Percentiles rank a stretch among this genome's conserved stretches.
Evolutionary conservation across 2,113 vertebrate species (phyloP).

Genomic region (Amazona guildingii): DNA sequence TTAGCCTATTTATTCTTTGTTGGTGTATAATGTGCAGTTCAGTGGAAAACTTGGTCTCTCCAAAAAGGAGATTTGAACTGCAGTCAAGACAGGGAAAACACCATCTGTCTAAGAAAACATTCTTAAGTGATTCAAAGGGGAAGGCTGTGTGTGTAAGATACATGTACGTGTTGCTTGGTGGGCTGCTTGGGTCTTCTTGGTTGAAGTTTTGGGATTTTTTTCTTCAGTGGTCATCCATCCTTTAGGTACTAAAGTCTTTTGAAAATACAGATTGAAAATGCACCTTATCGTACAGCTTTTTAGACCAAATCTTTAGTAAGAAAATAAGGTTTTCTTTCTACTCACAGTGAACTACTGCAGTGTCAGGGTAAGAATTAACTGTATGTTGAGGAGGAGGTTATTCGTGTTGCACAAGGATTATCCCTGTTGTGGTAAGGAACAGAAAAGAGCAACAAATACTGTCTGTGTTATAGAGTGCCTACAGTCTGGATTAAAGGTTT

Average conservation of each 20-base stretch:
- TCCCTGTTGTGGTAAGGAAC: not conserved
- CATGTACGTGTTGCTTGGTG: not conserved
- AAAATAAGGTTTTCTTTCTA: not conserved
- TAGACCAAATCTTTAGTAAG: not conserved
- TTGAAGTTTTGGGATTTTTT: not conserved
- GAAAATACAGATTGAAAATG: not conserved
- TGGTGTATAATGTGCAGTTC: constrained; percentile 62
- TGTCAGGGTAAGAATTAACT: not conserved
- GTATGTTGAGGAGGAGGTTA: not conserved
- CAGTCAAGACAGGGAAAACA: constrained; percentile 64
- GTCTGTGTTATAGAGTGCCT: constrained; percentile 15
- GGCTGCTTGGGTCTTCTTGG: not conserved
- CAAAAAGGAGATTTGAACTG: constrained; percentile 53
- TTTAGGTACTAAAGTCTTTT: not conserved
- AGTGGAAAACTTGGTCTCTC: constrained; percentile 61
- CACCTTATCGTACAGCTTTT: not conserved
- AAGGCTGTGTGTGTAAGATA: not conserved
- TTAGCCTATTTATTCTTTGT: constrained; percentile 67
- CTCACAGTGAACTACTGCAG: not conserved
- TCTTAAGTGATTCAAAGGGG: constrained; percentile 9
- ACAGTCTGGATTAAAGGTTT: not conserved
- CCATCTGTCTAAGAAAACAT: constrained; percentile 57
- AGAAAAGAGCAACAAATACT: constrained; percentile 19
- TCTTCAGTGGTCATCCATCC: not conserved
- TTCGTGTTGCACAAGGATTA: constrained; percentile 16